Evolutionary conservation across 2,797 vertebrate genomes (phyloP).

Genomic region (Alca torda): DNA sequence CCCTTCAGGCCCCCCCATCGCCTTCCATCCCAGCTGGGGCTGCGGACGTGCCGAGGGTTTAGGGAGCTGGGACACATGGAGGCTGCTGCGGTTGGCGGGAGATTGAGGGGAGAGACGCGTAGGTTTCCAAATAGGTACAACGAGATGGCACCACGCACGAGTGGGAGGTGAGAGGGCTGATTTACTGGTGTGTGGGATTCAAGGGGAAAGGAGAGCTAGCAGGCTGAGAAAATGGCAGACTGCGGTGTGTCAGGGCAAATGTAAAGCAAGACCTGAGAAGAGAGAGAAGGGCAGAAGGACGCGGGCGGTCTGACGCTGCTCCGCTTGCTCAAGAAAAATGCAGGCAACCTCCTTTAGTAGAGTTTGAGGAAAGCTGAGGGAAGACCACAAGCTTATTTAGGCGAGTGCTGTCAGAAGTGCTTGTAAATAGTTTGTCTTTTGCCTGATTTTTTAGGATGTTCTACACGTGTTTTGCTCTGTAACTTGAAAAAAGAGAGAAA

Average conservation of each 20-base stretch:
- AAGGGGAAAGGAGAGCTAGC: neutral
- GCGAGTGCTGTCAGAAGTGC: neutral
- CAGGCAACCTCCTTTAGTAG: neutral
- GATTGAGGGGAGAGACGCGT: neutral
- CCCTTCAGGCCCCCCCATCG: neutral
- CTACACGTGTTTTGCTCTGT: neutral
- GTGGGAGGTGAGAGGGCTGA: neutral
- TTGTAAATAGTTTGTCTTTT: neutral
- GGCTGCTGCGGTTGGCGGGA: neutral
- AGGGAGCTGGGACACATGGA: accelerated
- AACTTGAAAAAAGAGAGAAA: neutral
- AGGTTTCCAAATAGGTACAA: neutral
- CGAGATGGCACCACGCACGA: accelerated
- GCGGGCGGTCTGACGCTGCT: neutral
- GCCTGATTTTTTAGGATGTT: neutral
- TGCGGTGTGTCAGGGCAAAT: accelerated
- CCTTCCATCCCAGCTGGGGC: accelerated
- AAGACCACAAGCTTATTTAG: neutral
- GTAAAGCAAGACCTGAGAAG: neutral
- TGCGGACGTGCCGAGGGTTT: accelerated
- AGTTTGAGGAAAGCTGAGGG: neutral
- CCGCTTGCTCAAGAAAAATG: neutral
- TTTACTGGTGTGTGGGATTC: neutral
- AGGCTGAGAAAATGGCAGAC: neutral
- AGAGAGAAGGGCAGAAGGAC: neutral